Evolutionary conservation across 2,888 invertebrate species (phyloP), one percentile per base, ranked within the genome.

Genomic region (Selenia dentaria): DNA sequence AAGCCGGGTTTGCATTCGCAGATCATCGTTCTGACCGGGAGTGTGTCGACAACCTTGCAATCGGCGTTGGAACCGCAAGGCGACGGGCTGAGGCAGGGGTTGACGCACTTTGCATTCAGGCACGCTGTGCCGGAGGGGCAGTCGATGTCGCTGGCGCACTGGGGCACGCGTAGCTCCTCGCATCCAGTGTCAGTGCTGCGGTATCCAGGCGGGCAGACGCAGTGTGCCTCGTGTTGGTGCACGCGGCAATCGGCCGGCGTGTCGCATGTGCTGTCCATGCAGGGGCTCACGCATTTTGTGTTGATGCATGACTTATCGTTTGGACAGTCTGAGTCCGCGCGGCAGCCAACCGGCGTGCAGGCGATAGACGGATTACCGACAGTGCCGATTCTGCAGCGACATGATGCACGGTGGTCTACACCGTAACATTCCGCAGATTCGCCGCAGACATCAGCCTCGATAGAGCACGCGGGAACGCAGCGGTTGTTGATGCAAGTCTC

Each of bases 1-100:
- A 95, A 97, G 50, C 97, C 97, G 22, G 95, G 95, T 29, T 95
- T 75, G 74, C 98, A 98, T 79, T 96, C 95, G 70, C 97, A 98
- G 51, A 96, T 93, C 95, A 97, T 96, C 5, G 97, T 97, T 70
- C 96, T 92, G 0, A 97, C 95, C 6, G 97, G 96, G 35, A 94
- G 87, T 0, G 97, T 96, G 70, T 97, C 95, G 20, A 96, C 83
- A 1, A 96, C 94, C 51, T 93, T 94, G 70, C 97, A 97, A 46
- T 93, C 91, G 0, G 96, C 94, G 69, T 96, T 96, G 1, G 92
- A 92, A 4, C 96, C 96, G 69, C 97, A 98, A 0, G 97, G 97
- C 60, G 93, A 92, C 1, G 95, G 94, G 34, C 93, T 93, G 29
- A 91, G 89, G 72, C 98, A 98, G 6, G 97, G 97, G 78, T 97